Base-by-base conservation (phyloP, 2,888 invertebrate species). In the Quadroppia sp. region DNA sequence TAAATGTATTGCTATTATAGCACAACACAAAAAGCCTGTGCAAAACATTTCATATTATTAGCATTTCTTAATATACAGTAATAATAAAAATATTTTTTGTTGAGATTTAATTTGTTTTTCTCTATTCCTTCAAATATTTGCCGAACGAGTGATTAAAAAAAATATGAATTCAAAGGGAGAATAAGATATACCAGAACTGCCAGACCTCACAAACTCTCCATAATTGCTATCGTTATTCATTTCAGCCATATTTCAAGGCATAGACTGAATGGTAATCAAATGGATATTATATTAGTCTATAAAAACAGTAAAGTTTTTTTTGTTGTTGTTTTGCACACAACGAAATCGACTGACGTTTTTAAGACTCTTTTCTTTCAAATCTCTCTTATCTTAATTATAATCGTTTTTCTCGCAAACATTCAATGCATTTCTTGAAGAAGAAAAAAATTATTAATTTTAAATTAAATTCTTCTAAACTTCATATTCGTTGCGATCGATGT, bases 361-460 rank as follows among this genome's bases (percentile, higher is more conserved):
- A 67, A 67, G 40, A 67, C 67, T n/a, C 11, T 67, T 40, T 40
- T 25, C 11, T 23, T 20, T 3, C 25, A 20, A n/a, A 17, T 25
- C n/a, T 42, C 4, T 36, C 67, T 67, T 67, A 67, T 67, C 67
- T 23, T 42, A 67, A 67, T 67, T 67, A 25, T 67, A 40, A 67
- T 67, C 67, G 23, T 42, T 40, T 61, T n/a, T 67, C n/a, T 32
- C 2, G 17, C 30, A 15, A 23, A 56, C 13, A 61, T 28, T 30
- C 59, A 30, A 42, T 40, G 9, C 30, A 42, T 3, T 30, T 15
- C 4, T n/a, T n/a, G n/a, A n/a, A n/a, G n/a, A n/a, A n/a, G 67
- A 61, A 42, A 42, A n/a, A 42, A 20, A n/a, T 67, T 67, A 67
- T 67, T 67, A 42, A 67, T 67, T 67, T 67, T 67, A 67, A 40